These are phyloP conservation scores for Schizothorax lantsangensis DNA, from an alignment of 2,797 vertebrate species.

Conservation along the genomic window DNA sequence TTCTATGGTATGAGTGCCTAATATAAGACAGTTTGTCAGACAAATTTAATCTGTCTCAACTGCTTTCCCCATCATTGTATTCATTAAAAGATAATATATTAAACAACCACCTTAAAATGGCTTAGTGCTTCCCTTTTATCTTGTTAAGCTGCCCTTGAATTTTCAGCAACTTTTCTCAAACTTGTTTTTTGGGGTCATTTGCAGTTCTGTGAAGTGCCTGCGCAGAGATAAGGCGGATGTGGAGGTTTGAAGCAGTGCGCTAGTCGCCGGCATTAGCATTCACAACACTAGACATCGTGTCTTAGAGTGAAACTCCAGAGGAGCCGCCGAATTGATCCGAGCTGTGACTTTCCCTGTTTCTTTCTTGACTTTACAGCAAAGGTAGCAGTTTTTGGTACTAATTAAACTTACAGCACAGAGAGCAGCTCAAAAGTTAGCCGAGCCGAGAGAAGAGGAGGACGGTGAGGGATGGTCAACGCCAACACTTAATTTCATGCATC, in stretches of 20 bases:
- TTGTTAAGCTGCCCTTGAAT: constrained; percentile 45
- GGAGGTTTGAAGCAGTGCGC: constrained; percentile 35
- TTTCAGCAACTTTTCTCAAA: constrained; percentile 41
- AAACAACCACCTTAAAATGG: constrained; percentile 37
- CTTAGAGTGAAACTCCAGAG: constrained; percentile 37
- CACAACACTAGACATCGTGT: constrained; percentile 29
- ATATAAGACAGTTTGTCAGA: constrained; percentile 24
- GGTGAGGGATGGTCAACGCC: constrained; percentile 30
- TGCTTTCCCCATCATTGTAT: constrained; percentile 28
- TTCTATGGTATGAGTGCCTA: background rate
- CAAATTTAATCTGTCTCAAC: constrained; percentile 31
- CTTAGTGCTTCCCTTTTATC: constrained; percentile 32
- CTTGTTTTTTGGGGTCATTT: constrained; percentile 35
- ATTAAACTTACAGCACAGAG: constrained; percentile 54
- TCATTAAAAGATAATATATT: constrained; percentile 41
- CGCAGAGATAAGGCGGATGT: constrained; percentile 29
- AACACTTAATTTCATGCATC: constrained; percentile 64
- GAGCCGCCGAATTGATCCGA: constrained; percentile 56
- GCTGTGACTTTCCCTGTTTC: constrained; percentile 41
- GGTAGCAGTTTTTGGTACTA: constrained; percentile 59
- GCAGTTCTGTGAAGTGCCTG: constrained; percentile 31
- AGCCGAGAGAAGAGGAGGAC: constrained; percentile 10
- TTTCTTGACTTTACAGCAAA: constrained; percentile 56
- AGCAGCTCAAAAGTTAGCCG: constrained; percentile 19
- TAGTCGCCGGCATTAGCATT: constrained; percentile 57